Evolutionary conservation across 2,797 vertebrate genomes (phyloP).

Genomic region (Chelon labrosus): DNA sequence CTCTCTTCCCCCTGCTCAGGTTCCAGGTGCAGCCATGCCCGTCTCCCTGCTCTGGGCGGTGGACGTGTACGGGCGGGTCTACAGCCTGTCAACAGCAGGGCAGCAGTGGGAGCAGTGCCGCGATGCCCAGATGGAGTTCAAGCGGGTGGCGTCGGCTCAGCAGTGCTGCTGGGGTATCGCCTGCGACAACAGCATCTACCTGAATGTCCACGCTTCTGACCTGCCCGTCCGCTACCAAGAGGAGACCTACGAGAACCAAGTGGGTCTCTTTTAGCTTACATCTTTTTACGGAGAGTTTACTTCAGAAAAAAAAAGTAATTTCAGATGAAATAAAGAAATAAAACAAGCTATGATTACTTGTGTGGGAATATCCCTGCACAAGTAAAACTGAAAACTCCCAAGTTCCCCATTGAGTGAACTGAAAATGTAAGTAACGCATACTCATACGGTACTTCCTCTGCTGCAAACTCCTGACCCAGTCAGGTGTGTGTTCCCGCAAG

Average conservation of each 20-base stretch:
- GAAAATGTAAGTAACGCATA: slow-evolving; percentile 21
- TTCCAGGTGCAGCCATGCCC: slow-evolving; percentile 84
- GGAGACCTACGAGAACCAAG: slow-evolving; percentile 97
- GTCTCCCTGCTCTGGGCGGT: slow-evolving; percentile 92
- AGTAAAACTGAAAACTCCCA: slow-evolving; percentile 10
- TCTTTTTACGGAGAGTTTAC: neutral
- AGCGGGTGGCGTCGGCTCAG: slow-evolving; percentile 89
- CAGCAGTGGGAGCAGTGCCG: slow-evolving; percentile 94
- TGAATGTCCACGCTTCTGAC: slow-evolving; percentile 91
- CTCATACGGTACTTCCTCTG: slow-evolving; percentile 46
- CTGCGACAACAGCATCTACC: slow-evolving; percentile 92
- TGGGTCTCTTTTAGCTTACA: slow-evolving; percentile 57
- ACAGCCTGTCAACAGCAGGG: slow-evolving; percentile 90
- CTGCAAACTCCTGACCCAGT: neutral
- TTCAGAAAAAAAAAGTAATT: neutral
- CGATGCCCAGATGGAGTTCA: slow-evolving; percentile 92
- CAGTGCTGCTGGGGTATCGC: slow-evolving; percentile 97
- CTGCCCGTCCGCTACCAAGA: slow-evolving; percentile 93
- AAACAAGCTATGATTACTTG: no score
- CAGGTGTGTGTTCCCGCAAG: neutral
- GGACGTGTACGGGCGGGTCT: slow-evolving; percentile 93
- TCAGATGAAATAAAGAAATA: neutral
- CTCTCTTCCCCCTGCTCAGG: neutral
- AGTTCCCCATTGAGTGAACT: slow-evolving; percentile 4
- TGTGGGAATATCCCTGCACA: neutral